Evolutionary conservation across 2,113 vertebrate genomes (phyloP), one percentile per base, ranked within the genome.

Genomic region (Ameiurus melas): DNA sequence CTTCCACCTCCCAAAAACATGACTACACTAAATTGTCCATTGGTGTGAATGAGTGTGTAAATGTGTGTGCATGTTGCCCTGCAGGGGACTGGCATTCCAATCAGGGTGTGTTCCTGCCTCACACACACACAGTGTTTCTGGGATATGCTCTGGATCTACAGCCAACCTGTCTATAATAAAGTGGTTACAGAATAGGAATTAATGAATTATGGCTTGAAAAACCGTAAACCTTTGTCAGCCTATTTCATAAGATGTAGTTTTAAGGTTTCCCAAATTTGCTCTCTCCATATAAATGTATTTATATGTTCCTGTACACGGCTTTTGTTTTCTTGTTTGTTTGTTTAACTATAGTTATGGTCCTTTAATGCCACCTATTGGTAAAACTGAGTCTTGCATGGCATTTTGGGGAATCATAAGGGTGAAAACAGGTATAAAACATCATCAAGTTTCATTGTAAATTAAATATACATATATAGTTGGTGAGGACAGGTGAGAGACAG

Each of bases 301-400:
- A 36, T 8, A 73, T 75, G 36, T 3, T 39, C 77, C 80, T 66
- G 27, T 87, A 22, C 36, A 66, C 43, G 0, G 5, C 27, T 58
- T 86, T 36, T 78, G 71, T 73, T 39, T 36, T 47, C 62, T 27
- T 68, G 7, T 87, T 47, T 57, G 30, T 36, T 43, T n/a, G n/a
- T 73, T 75, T 60, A 20, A 51, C 27, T 30, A 36, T 12, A 22
- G 75, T 39, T 55, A 73, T 85, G 68, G 71, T 82, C 25, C 70
- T 88, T 80, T 90, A 58, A 43, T 75, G 89, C 89, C 91, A 89
- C 66, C 90, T 85, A 75, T 5, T 88, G 91, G 87, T 79, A 33
- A 79, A 30, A 43, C 17, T 73, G 13, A 55, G 85, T 33, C 80
- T 66, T 89, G 82, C 85, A 73, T 17, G 30, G 14, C 9, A 68